Percentiles rank a stretch among this genome's conserved stretches.
Evolutionary conservation across 2,113 vertebrate species (phyloP).

Genomic region (Lamprotornis superbus): DNA sequence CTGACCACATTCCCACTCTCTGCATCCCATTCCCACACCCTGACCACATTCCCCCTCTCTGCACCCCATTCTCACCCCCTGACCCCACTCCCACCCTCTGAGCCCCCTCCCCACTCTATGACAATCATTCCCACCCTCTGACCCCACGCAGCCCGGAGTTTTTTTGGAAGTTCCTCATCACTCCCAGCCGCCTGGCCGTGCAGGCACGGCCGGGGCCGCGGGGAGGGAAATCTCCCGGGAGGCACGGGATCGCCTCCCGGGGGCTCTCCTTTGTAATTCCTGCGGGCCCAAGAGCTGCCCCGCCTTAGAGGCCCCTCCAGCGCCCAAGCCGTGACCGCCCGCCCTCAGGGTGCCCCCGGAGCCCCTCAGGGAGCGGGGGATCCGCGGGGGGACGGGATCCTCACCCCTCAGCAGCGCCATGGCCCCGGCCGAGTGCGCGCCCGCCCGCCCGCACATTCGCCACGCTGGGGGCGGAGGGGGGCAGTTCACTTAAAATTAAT

Average conservation of each 20-base stretch:
- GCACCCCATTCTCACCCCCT: not conserved
- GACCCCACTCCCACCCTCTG: not conserved
- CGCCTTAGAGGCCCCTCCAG: too few relatives aligned
- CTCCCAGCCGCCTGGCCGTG: not conserved
- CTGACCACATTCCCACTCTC: too few relatives aligned
- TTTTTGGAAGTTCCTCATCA: not conserved
- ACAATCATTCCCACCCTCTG: not conserved
- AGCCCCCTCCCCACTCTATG: too few relatives aligned
- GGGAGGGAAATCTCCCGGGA: not conserved
- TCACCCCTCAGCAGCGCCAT: constrained; percentile 75
- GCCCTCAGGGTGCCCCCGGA: not conserved
- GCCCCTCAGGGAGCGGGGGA: not conserved
- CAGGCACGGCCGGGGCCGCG: not conserved
- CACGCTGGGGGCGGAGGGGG: not conserved
- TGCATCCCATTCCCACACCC: too few relatives aligned
- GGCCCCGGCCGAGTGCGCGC: not conserved
- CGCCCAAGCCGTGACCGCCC: rapidly evolving
- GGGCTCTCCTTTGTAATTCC: not conserved
- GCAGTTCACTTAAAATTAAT: rapidly evolving
- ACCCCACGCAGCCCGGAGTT: not conserved
- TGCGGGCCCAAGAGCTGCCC: not conserved
- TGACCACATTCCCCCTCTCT: not conserved
- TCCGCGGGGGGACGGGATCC: not conserved
- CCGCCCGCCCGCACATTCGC: not conserved
- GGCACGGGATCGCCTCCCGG: not conserved